Base-by-base conservation (phyloP, 2,113 vertebrate genomes). In the Corythoichthys haematopterus region DNA sequence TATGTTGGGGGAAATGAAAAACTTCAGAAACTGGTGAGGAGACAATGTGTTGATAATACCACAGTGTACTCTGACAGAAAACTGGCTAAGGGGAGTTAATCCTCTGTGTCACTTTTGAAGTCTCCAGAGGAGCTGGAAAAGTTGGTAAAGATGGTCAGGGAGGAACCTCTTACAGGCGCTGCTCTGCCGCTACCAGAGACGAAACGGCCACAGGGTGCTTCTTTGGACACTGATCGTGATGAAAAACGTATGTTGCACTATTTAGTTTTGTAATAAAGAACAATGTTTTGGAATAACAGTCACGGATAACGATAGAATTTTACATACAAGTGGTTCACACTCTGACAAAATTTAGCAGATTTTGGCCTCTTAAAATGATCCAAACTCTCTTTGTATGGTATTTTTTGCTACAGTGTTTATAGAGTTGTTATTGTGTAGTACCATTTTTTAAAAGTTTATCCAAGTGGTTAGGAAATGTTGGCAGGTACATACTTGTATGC, bases 1-100 rank as follows among this genome's bases (percentile, higher is more conserved):
- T 86, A 92, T 20, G 65, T 93, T 0, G 91, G 91, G 15, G 89
- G 90, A 51, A 90, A 88, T 0, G 86, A 92, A 2, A 87, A 90
- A 60, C 80, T 93, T 28, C 83, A 90, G 74, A 91, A 89, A 71
- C 11, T 93, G 88, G 92, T 92, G 70, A 86, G 38, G 33, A 58
- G 6, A 67, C 50, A 38, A 4, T 37, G 20, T 1, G 20, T 28
- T 59, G 35, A 40, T 37, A 35, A 14, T 35, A 64, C 51, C 11
- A 65, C 15, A 28, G 8, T 38, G 56, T 6, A 43, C 66, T 28
- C n/a, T 36, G 10, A 12, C 66, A 28, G 20, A 40, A 43, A 43
- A 43, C 6, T 4, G 48, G 28, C 28, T 14, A 1, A 15, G 1
- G 46, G 8, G 4, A 7, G 9, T 20, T 60, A 20, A 57, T 62